Percentiles rank a stretch among this genome's conserved stretches.
Evolutionary conservation across 2,888 invertebrate species (phyloP).

Genomic region (Epinotia bilunana): DNA sequence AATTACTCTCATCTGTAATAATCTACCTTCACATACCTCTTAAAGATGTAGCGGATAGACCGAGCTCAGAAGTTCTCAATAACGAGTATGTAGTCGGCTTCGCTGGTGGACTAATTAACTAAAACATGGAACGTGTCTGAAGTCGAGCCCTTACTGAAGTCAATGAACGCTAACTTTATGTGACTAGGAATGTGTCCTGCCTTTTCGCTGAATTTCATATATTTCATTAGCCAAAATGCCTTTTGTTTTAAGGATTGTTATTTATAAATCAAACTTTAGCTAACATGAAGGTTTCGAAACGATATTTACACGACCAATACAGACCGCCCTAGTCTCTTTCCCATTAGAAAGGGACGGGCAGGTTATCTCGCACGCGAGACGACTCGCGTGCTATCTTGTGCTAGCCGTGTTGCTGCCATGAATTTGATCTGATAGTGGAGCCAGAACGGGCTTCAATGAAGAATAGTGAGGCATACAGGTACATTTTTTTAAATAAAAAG

Average conservation of each 20-base stretch:
- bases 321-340: too few species aligned
- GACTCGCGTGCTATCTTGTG: too few species aligned
- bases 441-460: too few species aligned
- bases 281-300: too few species aligned
- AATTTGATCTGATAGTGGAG: too few species aligned
- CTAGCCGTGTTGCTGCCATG: too few species aligned
- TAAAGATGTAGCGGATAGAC: not conserved
- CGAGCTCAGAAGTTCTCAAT: not conserved
- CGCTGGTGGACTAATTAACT: constrained; percentile 7
- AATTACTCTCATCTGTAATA: not conserved
- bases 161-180: not conserved
- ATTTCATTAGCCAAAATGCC: not conserved
- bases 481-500: too few species aligned
- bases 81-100: constrained; percentile 6
- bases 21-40: not conserved
- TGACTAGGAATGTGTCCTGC: not conserved
- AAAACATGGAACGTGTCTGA: not conserved
- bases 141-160: not conserved
- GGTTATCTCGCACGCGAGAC: too few species aligned
- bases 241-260: too few species aligned
- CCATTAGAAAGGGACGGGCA: too few species aligned
- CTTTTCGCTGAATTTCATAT: not conserved
- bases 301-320: too few species aligned
- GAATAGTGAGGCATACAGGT: not conserved
- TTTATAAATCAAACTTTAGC: too few species aligned